A percentile compares a stretch with the other conserved stretches of the same genome.
phyloP scores from a whole-genome alignment of 2,888 invertebrate species.

The Cryptocheilus praepositus region DNA sequence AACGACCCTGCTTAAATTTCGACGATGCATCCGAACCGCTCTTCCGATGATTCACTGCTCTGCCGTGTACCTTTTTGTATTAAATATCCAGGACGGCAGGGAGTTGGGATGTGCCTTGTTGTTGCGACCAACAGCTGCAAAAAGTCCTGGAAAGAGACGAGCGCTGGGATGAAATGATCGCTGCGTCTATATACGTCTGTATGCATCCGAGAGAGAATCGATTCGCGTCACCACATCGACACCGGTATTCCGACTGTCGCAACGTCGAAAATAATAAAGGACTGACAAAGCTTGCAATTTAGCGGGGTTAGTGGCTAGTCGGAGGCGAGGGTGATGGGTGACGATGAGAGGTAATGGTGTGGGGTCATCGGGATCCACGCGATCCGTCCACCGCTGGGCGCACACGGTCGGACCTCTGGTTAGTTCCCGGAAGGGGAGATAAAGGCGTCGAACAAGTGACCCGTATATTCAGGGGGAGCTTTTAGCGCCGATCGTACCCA shows the following conservation, averaged over 20 bases:
- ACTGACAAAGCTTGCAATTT: constrained; percentile 41
- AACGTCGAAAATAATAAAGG: constrained; percentile 48
- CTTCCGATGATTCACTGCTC: no score
- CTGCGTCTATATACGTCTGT: no score
- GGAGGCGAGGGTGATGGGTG: background rate
- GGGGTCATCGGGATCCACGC: constrained; percentile 3
- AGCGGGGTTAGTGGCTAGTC: constrained; percentile 18
- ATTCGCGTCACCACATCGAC: constrained; percentile 13
- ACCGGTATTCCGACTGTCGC: constrained; percentile 8
- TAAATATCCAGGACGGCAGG: no score
- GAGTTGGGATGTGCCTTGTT: no score
- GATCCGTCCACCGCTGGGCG: background rate
- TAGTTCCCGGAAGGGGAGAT: constrained; percentile 21
- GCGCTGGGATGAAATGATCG: no score
- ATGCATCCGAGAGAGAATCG: constrained; percentile 10
- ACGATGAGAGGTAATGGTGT: no score
- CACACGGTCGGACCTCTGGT: background rate
- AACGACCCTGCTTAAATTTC: no score
- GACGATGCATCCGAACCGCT: no score
- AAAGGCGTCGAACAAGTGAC: constrained; percentile 39
- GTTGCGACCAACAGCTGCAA: no score
- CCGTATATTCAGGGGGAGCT: constrained; percentile 35
- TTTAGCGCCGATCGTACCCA: constrained; percentile 38
- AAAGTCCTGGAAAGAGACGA: no score
- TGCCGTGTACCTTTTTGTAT: no score